These are phyloP conservation scores for Cossypha caffra DNA, from an alignment of 2,797 vertebrate species.

Conservation along the genomic window DNA sequence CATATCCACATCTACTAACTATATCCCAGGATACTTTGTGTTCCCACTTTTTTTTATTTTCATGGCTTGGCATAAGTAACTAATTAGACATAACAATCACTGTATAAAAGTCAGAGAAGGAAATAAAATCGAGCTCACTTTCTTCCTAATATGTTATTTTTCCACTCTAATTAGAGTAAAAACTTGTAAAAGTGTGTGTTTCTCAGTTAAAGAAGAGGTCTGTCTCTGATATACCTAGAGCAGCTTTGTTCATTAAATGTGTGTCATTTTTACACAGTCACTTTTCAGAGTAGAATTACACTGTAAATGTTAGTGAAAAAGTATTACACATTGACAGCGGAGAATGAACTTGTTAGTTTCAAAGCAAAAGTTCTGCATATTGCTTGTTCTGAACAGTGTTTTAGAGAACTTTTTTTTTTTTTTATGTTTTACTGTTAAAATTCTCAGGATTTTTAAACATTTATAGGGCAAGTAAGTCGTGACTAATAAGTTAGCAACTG, in stretches of 20 bases:
- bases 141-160: background rate
- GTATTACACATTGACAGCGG: background rate
- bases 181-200: slow-evolving; percentile 41
- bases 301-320: background rate
- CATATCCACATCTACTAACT: background rate
- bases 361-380: background rate
- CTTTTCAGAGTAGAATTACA: background rate
- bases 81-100: background rate
- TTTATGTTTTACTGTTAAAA: background rate
- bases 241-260: slow-evolving; percentile 30
- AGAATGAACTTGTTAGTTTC: background rate
- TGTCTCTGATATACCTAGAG: background rate
- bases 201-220: slow-evolving; percentile 1
- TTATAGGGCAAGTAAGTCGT: background rate
- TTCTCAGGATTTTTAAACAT: background rate
- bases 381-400: background rate
- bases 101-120: background rate
- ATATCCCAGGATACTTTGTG: background rate
- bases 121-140: slow-evolving; percentile 12
- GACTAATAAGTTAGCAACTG: background rate
- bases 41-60: background rate
- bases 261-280: slow-evolving; percentile 34
- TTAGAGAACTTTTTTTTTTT: background rate
- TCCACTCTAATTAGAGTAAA: slow-evolving; percentile 28
- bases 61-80: background rate